These are phyloP conservation scores for Galeopterus variegatus DNA, from an alignment of 2,113 vertebrate species.

Conservation along the genomic window DNA sequence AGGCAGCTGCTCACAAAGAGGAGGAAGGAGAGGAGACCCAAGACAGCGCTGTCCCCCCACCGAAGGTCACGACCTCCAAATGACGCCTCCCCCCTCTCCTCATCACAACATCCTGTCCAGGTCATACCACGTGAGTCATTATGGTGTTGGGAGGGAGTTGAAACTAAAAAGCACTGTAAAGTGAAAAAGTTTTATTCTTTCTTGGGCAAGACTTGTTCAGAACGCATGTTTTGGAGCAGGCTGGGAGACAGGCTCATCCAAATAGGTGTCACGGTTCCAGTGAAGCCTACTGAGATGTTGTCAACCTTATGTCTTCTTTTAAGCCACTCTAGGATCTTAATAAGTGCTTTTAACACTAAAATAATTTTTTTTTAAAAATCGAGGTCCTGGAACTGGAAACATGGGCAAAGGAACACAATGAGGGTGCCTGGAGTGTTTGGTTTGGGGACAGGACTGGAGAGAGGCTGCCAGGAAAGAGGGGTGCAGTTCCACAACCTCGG, in stretches of 20 bases:
- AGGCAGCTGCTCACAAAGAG: not conserved
- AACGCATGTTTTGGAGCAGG: not conserved
- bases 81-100: not conserved
- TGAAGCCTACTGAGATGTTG: not conserved
- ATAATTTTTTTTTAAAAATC: not conserved
- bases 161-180: not conserved
- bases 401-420: not conserved
- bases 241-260: not conserved
- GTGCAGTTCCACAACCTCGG: not conserved
- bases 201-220: not conserved
- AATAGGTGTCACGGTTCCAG: not conserved
- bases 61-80: fast-evolving
- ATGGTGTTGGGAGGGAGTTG: not conserved
- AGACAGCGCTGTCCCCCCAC: fast-evolving
- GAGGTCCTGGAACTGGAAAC: not conserved
- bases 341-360: not conserved
- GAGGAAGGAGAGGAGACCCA: not conserved
- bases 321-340: not conserved
- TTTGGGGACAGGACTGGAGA: not conserved
- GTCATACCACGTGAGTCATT: not conserved
- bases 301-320: not conserved
- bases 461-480: not conserved
- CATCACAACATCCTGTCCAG: too few relatives aligned
- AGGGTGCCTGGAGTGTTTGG: not conserved
- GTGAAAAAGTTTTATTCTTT: not conserved